phyloP scores from a whole-genome alignment of 2,888 invertebrate species.

The Ommatoiulus sabulosus region DNA sequence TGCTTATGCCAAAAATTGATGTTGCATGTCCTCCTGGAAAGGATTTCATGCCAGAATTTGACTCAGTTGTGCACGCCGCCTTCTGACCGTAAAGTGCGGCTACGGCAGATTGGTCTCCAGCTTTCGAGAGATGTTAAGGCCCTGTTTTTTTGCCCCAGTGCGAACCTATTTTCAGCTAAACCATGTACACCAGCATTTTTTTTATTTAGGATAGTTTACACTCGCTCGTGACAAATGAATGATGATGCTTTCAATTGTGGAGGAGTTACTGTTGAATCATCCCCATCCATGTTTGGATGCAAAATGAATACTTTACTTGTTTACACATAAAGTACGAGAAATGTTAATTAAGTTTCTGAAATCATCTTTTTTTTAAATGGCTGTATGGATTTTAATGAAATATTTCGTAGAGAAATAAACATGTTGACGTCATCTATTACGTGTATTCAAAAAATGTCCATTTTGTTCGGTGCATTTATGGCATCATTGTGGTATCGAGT shows the following conservation, averaged over 20 bases:
- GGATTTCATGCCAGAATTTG: background rate
- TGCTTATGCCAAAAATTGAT: constrained; percentile 10
- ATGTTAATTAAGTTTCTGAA: no score
- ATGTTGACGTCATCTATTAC: no score
- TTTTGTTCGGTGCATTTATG: no score
- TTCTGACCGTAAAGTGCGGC: background rate
- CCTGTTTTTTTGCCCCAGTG: background rate
- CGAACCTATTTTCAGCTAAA: background rate
- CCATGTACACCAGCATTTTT: background rate
- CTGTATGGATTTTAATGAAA: no score
- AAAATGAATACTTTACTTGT: background rate
- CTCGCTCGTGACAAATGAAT: background rate
- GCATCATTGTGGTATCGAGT: no score
- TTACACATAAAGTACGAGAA: no score
- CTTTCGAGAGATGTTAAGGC: background rate
- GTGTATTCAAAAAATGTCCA: no score
- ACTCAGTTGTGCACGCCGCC: background rate
- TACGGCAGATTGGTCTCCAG: background rate
- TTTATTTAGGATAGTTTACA: background rate
- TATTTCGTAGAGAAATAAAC: no score
- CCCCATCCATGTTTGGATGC: background rate
- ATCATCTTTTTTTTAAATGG: no score
- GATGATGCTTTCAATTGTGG: background rate
- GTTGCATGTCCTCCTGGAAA: background rate
- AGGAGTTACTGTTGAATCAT: background rate